phyloP scores from a whole-genome alignment of 1,140 invertebrate genomes.

The Macrosteles quadrilineatus region DNA sequence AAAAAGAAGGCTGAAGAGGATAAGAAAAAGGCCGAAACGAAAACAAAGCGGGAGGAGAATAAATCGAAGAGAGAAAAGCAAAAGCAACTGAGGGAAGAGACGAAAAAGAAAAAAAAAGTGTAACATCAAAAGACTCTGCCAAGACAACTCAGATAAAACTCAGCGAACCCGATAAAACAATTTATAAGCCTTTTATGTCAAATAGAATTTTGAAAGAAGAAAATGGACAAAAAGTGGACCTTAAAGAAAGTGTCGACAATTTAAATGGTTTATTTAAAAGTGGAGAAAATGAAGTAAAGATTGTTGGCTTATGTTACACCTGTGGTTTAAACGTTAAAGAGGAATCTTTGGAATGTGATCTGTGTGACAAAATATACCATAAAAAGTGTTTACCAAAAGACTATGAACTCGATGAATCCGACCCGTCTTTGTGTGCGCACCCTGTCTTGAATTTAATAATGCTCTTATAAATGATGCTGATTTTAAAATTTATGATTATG shows the following conservation, averaged over 20 bases:
- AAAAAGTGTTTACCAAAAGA: not conserved
- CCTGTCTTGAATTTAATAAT: not conserved
- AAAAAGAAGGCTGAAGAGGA: too few species aligned
- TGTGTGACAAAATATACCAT: not conserved
- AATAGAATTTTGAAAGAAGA: too few species aligned
- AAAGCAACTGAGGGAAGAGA: not conserved
- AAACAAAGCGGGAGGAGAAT: not conserved
- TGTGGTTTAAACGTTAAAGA: not conserved
- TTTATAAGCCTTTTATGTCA: too few species aligned
- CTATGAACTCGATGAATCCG: not conserved
- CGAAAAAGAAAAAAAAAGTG: not conserved
- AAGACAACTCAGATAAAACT: not conserved
- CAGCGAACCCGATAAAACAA: not conserved
- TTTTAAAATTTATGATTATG: not conserved
- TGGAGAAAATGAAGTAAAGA: not conserved
- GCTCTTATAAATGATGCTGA: not conserved
- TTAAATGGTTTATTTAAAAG: not conserved
- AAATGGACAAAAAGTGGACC: too few species aligned
- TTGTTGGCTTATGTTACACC: not conserved
- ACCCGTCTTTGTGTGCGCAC: not conserved
- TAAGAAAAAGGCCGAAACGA: not conserved
- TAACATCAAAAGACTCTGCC: not conserved
- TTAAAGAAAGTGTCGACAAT: not conserved
- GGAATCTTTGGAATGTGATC: not conserved
- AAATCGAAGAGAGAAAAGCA: not conserved